phyloP scores from a whole-genome alignment of 2,888 invertebrate genomes.

The Linnaemya tessellans region DNA sequence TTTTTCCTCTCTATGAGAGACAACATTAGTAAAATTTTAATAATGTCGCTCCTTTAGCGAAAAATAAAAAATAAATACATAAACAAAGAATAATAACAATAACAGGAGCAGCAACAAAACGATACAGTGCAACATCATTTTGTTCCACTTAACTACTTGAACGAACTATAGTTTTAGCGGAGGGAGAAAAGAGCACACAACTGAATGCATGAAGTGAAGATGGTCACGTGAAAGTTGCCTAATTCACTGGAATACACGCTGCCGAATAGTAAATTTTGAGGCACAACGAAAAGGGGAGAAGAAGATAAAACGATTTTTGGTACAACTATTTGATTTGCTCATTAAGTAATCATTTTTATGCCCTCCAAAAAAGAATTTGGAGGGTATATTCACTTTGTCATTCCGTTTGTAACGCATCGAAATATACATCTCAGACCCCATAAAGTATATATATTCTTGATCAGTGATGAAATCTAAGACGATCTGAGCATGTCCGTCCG shows the following conservation, averaged over 20 bases:
- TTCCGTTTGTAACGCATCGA: too few relatives aligned
- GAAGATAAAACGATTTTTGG: too few relatives aligned
- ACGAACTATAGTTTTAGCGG: slow-evolving; percentile 60
- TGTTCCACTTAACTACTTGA: slow-evolving; percentile 71
- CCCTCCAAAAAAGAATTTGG: too few relatives aligned
- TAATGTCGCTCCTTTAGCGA: slow-evolving; percentile 60
- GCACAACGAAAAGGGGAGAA: too few relatives aligned
- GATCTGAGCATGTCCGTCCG: too few relatives aligned
- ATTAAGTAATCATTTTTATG: too few relatives aligned
- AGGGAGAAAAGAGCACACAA: neutral
- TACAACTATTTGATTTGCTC: too few relatives aligned
- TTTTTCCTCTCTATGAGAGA: slow-evolving; percentile 45
- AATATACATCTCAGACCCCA: too few relatives aligned
- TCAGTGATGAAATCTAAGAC: too few relatives aligned
- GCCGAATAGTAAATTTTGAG: too few relatives aligned
- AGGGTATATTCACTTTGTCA: too few relatives aligned
- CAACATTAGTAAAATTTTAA: slow-evolving; percentile 71
- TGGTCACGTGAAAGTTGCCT: neutral
- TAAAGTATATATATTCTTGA: too few relatives aligned
- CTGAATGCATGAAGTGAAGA: neutral
- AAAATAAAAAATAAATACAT: slow-evolving; percentile 15
- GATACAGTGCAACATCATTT: slow-evolving; percentile 66
- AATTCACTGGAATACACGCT: neutral
- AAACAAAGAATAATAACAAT: slow-evolving; percentile 16
- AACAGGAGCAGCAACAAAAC: slow-evolving; percentile 43